Base-by-base conservation (phyloP, 2,888 invertebrate species). In the Drosophila formosana region DNA sequence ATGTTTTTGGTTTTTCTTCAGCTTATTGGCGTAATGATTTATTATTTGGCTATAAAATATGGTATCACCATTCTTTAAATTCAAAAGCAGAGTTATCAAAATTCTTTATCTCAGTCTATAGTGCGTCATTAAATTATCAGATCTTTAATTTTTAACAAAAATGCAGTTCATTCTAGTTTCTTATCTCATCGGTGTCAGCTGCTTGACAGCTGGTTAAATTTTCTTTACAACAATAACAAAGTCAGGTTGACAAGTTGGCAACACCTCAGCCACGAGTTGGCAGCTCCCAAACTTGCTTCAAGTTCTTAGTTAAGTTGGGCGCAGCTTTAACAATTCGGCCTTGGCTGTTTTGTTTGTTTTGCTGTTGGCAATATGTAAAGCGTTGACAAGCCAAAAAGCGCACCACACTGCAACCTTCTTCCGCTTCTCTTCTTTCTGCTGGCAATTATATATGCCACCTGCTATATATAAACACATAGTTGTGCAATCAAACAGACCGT, bases 401-500 rank as follows among this genome's bases (percentile, higher is more conserved):
- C 32, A 25, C 28, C 50, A n/a, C 32, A 25, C 28, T 32, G 32
- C 37, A 37, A n/a, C 47, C n/a, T 23, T 3, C 9, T 18, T 34
- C 30, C 23, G 18, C 13, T 52, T n/a, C 50, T 34, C 34, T 18
- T 18, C 18, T 18, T 18, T 46, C 47, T 53, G 52, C 28, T 66
- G 64, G 65, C 81, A 78, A 82, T 78, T 81, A 58, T 71, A 63
- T 77, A 74, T 80, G 78, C 61, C 77, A 67, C 70, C 74, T 67
- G 60, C 50, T 50, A 53, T 70, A 77, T 70, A 65, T 66, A 80
- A 72, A 64, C 67, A 78, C 82, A 75, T 70, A 66, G 73, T 80
- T 83, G 80, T 71, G 77, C 84, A 83, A 83, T 80, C 83, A 82
- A 82, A 82, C 68, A 64, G 65, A 72, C 68, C 82, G 78, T 80